Percentiles rank a stretch among this genome's conserved stretches.
These are phyloP conservation scores for Lissonota sp. DNA, from an alignment of 2,888 invertebrate species.

Conservation along the genomic window DNA sequence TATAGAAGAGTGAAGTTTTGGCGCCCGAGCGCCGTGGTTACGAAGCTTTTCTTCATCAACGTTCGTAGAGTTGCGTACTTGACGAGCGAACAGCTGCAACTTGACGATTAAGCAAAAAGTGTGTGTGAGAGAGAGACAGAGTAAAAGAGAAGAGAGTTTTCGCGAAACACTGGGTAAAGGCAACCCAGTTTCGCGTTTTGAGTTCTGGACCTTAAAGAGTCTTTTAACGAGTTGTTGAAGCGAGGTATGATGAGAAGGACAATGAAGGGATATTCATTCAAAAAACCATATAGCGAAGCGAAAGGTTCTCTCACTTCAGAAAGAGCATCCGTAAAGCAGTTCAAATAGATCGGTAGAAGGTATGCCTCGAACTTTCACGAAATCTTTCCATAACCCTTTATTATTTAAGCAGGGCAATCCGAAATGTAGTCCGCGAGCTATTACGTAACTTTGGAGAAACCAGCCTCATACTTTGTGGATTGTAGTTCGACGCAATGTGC, in stretches of 20 bases:
- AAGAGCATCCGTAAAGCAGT: neutral
- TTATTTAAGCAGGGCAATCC: no score
- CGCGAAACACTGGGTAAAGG: no score
- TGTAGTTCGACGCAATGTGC: no score
- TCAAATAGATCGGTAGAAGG: no score
- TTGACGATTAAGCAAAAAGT: conserved; percentile 38
- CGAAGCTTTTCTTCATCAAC: neutral
- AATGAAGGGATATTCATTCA: conserved; percentile 3
- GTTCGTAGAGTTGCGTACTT: conserved; percentile 20
- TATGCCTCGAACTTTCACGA: neutral
- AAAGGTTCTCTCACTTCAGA: neutral
- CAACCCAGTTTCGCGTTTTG: neutral
- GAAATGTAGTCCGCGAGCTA: no score
- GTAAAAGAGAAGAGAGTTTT: no score
- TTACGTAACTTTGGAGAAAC: no score
- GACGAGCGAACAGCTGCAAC: conserved; percentile 36
- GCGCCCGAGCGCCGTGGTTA: conserved; percentile 5
- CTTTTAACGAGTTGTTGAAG: conserved; percentile 16
- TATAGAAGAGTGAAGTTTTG: conserved; percentile 14
- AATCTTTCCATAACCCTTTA: neutral
- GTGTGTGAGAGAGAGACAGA: neutral
- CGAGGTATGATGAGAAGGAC: neutral
- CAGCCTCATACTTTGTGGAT: no score
- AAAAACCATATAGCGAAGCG: neutral
- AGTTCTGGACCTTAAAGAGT: conserved; percentile 22